These are phyloP conservation scores for Ernsta delagoae DNA, from an alignment of 2,888 invertebrate genomes.

Conservation along the genomic window DNA sequence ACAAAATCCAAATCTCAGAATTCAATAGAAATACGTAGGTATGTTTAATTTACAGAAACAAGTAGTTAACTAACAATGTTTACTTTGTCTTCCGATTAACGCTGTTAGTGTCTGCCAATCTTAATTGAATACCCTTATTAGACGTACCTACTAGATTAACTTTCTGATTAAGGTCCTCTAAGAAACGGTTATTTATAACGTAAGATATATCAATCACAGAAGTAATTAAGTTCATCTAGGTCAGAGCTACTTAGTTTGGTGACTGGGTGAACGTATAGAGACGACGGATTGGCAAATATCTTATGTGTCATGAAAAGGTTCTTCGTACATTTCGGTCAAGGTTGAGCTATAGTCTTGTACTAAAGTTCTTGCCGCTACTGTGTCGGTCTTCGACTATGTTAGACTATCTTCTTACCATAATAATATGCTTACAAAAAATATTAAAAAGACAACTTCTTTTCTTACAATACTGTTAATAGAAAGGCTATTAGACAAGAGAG, in stretches of 20 bases:
- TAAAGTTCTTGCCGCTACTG: too few species aligned
- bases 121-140: not conserved
- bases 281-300: not conserved
- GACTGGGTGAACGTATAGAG: not conserved
- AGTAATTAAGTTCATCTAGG: conserved; percentile 6
- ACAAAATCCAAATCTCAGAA: too few species aligned
- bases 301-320: not conserved
- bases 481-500: conserved; percentile 11
- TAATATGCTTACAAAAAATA: too few species aligned
- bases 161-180: not conserved
- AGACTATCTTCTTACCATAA: too few species aligned
- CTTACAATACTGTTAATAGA: conserved; percentile 1
- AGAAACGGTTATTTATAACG: not conserved
- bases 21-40: too few species aligned
- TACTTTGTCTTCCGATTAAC: not conserved
- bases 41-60: too few species aligned
- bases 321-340: conserved; percentile 1
- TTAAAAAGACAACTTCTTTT: not conserved
- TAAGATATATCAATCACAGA: not conserved
- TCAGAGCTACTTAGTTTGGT: not conserved
- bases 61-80: not conserved
- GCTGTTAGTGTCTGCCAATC: not conserved
- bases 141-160: not conserved
- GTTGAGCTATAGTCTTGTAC: not conserved
- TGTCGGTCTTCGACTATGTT: too few species aligned